A percentile compares a stretch with the other conserved stretches of the same genome.
These are phyloP conservation scores for Pterophyllum scalare DNA, from an alignment of 2,113 vertebrate species.

Conservation along the genomic window DNA sequence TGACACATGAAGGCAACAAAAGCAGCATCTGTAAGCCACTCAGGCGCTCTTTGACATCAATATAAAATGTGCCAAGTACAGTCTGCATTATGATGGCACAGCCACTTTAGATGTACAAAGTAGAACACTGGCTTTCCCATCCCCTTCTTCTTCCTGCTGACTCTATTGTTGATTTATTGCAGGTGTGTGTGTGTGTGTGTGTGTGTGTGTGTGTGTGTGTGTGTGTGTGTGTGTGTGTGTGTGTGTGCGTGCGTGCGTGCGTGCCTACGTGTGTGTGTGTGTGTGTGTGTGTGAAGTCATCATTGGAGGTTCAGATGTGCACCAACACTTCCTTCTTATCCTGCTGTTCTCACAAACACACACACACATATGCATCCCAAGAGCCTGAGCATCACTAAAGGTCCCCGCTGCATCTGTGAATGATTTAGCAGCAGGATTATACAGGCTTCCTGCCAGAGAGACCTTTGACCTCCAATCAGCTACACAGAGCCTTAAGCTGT, in stretches of 20 bases:
- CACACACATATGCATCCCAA: slow-evolving; percentile 6
- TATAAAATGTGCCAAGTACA: not conserved
- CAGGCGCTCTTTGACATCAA: not conserved
- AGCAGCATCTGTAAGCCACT: slow-evolving; percentile 17
- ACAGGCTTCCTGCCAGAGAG: slow-evolving; percentile 36
- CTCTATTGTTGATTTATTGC: not conserved
- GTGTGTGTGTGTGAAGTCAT: not conserved
- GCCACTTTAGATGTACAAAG: not conserved
- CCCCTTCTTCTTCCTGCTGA: not conserved
- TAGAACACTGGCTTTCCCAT: not conserved
- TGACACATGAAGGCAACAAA: slow-evolving; percentile 24
- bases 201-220: not conserved
- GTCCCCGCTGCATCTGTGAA: slow-evolving; percentile 38
- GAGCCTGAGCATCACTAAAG: slow-evolving; percentile 40
- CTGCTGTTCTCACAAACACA: slow-evolving; percentile 8
- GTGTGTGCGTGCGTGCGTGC: not conserved
- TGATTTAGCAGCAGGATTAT: slow-evolving; percentile 47
- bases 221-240: not conserved
- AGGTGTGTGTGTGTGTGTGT: slow-evolving; percentile 13
- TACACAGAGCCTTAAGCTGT: slow-evolving; percentile 10
- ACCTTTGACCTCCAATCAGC: slow-evolving; percentile 25
- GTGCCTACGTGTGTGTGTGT: not conserved
- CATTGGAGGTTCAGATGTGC: not conserved
- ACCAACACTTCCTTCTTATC: not conserved
- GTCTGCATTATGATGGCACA: not conserved